phyloP scores from a whole-genome alignment of 2,797 vertebrate species.

The Siniperca scherzeri region DNA sequence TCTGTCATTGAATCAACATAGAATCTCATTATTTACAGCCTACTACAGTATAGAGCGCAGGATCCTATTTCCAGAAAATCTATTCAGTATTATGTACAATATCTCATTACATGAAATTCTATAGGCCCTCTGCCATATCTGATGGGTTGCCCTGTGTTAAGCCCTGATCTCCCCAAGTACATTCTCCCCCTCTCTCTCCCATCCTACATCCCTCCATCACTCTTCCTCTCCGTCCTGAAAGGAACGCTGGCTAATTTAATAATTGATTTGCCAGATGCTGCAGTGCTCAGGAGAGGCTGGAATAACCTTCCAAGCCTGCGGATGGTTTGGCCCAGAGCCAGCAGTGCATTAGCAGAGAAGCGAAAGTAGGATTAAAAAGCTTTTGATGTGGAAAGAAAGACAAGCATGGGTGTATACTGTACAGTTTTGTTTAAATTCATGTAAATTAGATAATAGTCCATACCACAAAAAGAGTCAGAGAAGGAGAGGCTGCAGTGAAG shows the following conservation, averaged over 20 bases:
- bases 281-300: conserved; percentile 84
- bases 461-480: conserved; percentile 18
- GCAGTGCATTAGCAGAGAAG: conserved; percentile 81
- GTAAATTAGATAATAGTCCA: conserved; percentile 51
- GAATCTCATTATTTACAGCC: conserved; percentile 67
- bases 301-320: conserved; percentile 81
- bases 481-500: conserved; percentile 22
- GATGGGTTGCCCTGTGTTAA: conserved; percentile 75
- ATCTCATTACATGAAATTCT: conserved; percentile 85
- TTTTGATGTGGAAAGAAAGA: conserved; percentile 74
- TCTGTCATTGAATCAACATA: conserved; percentile 44
- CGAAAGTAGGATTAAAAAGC: conserved; percentile 85
- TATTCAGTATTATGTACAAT: conserved; percentile 77
- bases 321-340: conserved; percentile 82
- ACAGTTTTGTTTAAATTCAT: conserved; percentile 70
- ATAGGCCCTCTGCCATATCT: conserved; percentile 76
- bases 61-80: conserved; percentile 80
- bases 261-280: conserved; percentile 88
- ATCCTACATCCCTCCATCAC: conserved; percentile 73
- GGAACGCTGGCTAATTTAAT: conserved; percentile 86
- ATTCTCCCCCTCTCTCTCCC: conserved; percentile 43
- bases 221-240: conserved; percentile 79
- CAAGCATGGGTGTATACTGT: conserved; percentile 42
- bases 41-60: conserved; percentile 64
- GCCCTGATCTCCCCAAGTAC: conserved; percentile 45